Conservation (phyloP, 2,797 vertebrate genomes). For the Poecilia gillii region DNA sequence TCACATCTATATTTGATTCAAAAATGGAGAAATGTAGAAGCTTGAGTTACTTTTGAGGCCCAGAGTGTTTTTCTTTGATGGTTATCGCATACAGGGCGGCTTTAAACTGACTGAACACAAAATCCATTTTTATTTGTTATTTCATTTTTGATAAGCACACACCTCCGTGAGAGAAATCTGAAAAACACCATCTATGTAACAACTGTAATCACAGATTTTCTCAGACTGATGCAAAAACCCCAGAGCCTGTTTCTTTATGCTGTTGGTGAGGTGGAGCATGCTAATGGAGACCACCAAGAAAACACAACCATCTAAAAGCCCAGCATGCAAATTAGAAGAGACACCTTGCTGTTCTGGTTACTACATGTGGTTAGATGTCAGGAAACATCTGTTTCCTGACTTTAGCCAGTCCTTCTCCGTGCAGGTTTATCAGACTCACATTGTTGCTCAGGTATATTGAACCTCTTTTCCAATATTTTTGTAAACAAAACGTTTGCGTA, state of each 20-base stretch:
- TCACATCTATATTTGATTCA: constrained; percentile 8
- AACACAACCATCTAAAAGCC: not conserved
- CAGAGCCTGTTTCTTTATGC: not conserved
- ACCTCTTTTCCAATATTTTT: not conserved
- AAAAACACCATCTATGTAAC: constrained; percentile 4
- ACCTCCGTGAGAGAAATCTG: constrained; percentile 30
- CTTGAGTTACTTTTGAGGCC: not conserved
- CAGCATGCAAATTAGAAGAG: not conserved
- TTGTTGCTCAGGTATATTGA: not conserved
- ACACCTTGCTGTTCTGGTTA: not conserved
- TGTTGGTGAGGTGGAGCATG: not conserved
- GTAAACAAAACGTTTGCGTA: not conserved
- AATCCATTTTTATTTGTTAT: constrained; percentile 22
- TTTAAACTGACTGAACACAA: constrained; percentile 40
- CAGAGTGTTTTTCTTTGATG: constrained; percentile 14
- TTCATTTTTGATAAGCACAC: constrained; percentile 35
- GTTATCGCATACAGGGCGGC: not conserved
- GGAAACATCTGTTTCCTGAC: not conserved
- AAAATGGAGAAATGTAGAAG: not conserved
- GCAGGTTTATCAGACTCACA: not conserved
- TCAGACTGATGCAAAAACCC: not conserved
- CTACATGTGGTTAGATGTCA: not conserved
- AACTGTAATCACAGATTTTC: not conserved
- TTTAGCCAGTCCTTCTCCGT: not conserved
- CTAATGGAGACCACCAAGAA: not conserved